Evolutionary conservation across 1,140 invertebrate genomes (phyloP).

Genomic region (Anastatus disparis): DNA sequence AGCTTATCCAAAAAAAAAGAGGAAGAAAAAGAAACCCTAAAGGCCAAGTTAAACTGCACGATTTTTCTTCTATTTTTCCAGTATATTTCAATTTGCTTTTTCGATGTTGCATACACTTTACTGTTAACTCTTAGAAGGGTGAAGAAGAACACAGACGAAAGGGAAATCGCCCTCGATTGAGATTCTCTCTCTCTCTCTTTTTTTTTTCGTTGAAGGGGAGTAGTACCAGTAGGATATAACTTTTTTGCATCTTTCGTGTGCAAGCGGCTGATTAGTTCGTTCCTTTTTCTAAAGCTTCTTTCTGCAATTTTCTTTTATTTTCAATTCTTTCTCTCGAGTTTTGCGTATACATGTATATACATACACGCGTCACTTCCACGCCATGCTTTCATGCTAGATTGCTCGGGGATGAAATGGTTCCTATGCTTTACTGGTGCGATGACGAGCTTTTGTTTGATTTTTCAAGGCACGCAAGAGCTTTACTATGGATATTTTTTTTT

Average conservation of each 20-base stretch:
- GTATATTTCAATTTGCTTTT: neutral
- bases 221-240: too few relatives aligned
- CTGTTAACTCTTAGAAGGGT: neutral
- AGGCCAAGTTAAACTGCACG: constrained; percentile 38
- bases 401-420: neutral
- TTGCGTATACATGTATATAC: neutral
- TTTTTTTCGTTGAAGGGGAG: too few relatives aligned
- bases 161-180: constrained; percentile 34
- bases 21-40: too few relatives aligned
- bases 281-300: neutral
- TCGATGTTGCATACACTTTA: neutral
- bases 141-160: constrained; percentile 8
- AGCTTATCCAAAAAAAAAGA: neutral
- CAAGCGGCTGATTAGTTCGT: neutral
- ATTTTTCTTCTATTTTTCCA: neutral
- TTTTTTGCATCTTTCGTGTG: neutral
- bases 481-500: too few relatives aligned
- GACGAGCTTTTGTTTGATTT: constrained; percentile 22
- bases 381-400: neutral
- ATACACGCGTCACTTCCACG: neutral
- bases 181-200: neutral
- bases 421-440: neutral
- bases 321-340: neutral
- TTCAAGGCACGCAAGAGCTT: constrained; percentile 10
- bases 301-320: neutral